Evolutionary conservation across 2,113 vertebrate species (phyloP).

Genomic region (Xiphophorus hellerii): DNA sequence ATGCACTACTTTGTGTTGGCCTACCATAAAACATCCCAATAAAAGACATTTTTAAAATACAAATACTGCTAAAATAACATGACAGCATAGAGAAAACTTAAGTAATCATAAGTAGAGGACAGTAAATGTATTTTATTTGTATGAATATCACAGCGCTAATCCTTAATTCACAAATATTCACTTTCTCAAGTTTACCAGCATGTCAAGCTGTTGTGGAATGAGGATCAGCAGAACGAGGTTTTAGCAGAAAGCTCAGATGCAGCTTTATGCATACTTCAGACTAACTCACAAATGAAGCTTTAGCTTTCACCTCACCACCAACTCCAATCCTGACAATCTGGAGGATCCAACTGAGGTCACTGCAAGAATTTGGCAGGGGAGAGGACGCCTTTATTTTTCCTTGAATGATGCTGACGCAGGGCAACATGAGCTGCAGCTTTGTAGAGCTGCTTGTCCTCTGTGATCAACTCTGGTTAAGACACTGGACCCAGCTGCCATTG

Average conservation of each 20-base stretch:
- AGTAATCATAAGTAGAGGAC: no score
- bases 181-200: not conserved
- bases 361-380: slow-evolving; percentile 47
- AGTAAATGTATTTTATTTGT: not conserved
- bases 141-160: not conserved
- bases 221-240: slow-evolving; percentile 20
- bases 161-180: not conserved
- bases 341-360: slow-evolving; percentile 52
- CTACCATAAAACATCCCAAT: not conserved
- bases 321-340: slow-evolving; percentile 36
- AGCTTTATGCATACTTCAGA: slow-evolving; percentile 24
- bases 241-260: slow-evolving; percentile 9
- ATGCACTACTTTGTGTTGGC: not conserved
- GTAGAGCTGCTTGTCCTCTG: slow-evolving; percentile 52
- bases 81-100: not conserved
- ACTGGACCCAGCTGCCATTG: slow-evolving; percentile 47
- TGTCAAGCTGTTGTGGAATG: not conserved
- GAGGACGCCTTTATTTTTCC: slow-evolving; percentile 52
- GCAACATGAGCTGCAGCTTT: slow-evolving; percentile 71
- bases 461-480: slow-evolving; percentile 68
- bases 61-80: not conserved
- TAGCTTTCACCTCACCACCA: slow-evolving; percentile 38
- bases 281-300: slow-evolving; percentile 46
- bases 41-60: not conserved
- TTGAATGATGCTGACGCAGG: slow-evolving; percentile 56